Evolutionary conservation across 1,140 invertebrate genomes (phyloP).

Genomic region (Danaus melanippus): DNA sequence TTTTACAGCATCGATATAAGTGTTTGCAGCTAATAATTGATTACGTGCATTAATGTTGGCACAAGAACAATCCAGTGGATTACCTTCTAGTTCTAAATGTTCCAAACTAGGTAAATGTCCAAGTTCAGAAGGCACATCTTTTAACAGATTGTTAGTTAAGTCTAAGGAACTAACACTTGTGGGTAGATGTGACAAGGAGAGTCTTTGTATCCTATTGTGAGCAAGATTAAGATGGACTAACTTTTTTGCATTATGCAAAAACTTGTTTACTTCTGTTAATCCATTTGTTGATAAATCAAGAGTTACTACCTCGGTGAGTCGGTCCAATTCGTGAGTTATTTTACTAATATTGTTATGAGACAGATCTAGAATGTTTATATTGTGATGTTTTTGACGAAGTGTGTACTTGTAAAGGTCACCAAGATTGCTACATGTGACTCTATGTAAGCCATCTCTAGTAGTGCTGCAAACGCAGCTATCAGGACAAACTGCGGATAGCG

Average conservation of each 20-base stretch:
- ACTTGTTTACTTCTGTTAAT: conserved; percentile 70
- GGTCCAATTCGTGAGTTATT: conserved; percentile 70
- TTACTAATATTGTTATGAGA: conserved; percentile 73
- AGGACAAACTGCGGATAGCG: conserved; percentile 49
- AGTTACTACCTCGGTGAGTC: conserved; percentile 71
- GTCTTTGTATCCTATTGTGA: conserved; percentile 71
- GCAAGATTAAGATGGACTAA: conserved; percentile 74
- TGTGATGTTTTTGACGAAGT: conserved; percentile 65
- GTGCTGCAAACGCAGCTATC: conserved; percentile 56
- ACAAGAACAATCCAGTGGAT: conserved; percentile 75
- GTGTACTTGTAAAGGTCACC: conserved; percentile 62
- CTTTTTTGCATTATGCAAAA: conserved; percentile 71
- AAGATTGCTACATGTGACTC: conserved; percentile 58
- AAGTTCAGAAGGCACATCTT: conserved; percentile 72
- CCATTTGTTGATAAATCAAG: conserved; percentile 74
- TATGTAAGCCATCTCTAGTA: conserved; percentile 57
- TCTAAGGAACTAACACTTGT: conserved; percentile 74
- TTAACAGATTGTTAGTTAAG: conserved; percentile 74
- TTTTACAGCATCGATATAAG: conserved; percentile 72
- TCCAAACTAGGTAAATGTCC: conserved; percentile 68
- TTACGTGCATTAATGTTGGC: conserved; percentile 73
- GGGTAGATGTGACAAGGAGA: conserved; percentile 71
- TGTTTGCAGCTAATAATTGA: conserved; percentile 63
- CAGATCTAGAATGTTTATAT: conserved; percentile 73
- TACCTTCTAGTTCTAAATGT: conserved; percentile 73